phyloP scores from a whole-genome alignment of 2,888 invertebrate species.

The Caenorhabditis wallacei region DNA sequence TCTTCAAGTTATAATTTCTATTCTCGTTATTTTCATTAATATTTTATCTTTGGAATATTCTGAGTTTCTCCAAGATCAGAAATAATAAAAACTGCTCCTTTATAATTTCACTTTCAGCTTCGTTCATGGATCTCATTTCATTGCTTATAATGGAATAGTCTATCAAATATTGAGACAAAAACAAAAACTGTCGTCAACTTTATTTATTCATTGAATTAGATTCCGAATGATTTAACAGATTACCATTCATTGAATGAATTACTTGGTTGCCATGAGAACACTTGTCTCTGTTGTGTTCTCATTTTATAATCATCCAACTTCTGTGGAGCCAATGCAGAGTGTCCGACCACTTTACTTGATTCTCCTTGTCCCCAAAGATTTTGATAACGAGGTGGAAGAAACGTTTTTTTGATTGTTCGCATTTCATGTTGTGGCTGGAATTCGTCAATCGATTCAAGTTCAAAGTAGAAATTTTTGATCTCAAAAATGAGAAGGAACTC shows the following conservation, averaged over 20 bases:
- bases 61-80: no score
- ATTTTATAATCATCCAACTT: constrained; percentile 63
- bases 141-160: no score
- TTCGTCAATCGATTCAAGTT: not conserved
- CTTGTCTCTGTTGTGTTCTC: constrained; percentile 55
- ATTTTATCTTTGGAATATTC: no score
- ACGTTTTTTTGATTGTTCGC: constrained; percentile 50
- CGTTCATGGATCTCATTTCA: no score
- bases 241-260: constrained; percentile 55
- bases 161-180: not conserved
- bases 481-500: no score
- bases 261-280: constrained; percentile 64
- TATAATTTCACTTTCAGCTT: no score
- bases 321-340: constrained; percentile 54
- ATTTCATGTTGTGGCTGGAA: constrained; percentile 41
- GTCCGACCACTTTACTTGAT: constrained; percentile 59
- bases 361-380: constrained; percentile 65
- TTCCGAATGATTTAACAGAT: not conserved
- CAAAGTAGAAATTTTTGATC: not conserved
- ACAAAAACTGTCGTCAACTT: constrained; percentile 28
- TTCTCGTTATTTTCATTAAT: no score
- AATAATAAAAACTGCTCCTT: no score
- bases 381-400: constrained; percentile 62
- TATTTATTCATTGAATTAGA: constrained; percentile 23
- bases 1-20: no score